phyloP scores from a whole-genome alignment of 2,888 invertebrate species.

The Lapara coniferarum region DNA sequence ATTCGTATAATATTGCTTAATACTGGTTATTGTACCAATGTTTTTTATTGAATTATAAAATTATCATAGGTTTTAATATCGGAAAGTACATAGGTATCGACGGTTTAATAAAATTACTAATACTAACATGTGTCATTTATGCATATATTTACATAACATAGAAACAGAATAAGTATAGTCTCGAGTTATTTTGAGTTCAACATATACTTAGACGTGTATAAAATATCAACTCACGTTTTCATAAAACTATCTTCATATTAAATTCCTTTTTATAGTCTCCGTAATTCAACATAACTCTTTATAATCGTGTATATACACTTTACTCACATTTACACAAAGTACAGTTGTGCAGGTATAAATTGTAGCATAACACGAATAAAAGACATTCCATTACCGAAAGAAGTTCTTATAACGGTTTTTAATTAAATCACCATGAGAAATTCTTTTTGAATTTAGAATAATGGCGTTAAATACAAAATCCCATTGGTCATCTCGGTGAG shows the following conservation, averaged over 20 bases:
- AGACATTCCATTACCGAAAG: constrained; percentile 51
- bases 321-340: constrained; percentile 12
- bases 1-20: not conserved
- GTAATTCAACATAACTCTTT: constrained; percentile 4
- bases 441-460: constrained; percentile 60
- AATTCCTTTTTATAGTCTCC: constrained; percentile 1
- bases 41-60: too few relatives aligned
- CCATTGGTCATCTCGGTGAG: constrained; percentile 78
- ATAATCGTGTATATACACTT: not conserved
- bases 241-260: not conserved
- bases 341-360: constrained; percentile 5
- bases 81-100: too few relatives aligned
- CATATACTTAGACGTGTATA: not conserved
- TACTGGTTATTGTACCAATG: too few relatives aligned
- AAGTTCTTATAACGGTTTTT: constrained; percentile 55
- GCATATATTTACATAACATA: too few relatives aligned
- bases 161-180: too few relatives aligned
- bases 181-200: too few relatives aligned
- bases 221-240: not conserved
- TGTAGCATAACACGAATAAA: not conserved
- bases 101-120: too few relatives aligned
- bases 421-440: constrained; percentile 64
- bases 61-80: too few relatives aligned
- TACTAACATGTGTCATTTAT: too few relatives aligned
- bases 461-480: constrained; percentile 72